phyloP scores from a whole-genome alignment of 2,797 vertebrate genomes.

The Astyanax mexicanus region DNA sequence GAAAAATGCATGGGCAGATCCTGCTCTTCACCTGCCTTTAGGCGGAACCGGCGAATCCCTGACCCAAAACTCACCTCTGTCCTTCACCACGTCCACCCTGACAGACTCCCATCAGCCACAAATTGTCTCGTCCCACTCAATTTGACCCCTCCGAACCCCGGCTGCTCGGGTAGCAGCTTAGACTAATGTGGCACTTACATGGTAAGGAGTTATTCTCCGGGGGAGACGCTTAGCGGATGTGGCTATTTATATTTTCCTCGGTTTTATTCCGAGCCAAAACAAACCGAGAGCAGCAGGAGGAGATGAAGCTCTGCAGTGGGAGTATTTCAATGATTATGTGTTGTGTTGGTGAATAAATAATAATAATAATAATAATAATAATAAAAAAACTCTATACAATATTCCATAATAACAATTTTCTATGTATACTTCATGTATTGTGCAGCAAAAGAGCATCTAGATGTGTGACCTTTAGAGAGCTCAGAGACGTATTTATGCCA shows the following conservation, averaged over 20 bases:
- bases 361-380: too few relatives aligned
- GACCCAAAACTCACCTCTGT: slow-evolving; percentile 22
- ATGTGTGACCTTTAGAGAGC: too few relatives aligned
- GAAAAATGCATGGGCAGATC: slow-evolving; percentile 16
- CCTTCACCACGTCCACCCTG: slow-evolving; percentile 5
- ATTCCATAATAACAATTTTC: too few relatives aligned
- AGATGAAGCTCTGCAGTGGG: slow-evolving; percentile 1
- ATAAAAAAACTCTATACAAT: too few relatives aligned
- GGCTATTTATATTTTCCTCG: slow-evolving; percentile 36
- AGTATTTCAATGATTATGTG: too few relatives aligned
- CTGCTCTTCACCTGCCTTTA: slow-evolving; percentile 5
- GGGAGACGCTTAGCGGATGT: slow-evolving; percentile 19
- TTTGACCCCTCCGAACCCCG: neutral
- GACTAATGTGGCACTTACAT: slow-evolving; percentile 22
- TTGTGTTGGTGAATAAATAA: too few relatives aligned
- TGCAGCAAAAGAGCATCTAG: too few relatives aligned
- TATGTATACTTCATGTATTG: too few relatives aligned
- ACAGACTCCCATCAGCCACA: neutral
- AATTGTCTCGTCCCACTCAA: neutral
- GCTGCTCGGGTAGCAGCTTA: slow-evolving; percentile 7
- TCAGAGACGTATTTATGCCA: too few relatives aligned
- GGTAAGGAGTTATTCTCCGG: slow-evolving; percentile 14
- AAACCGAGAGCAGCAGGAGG: neutral
- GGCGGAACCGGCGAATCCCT: neutral
- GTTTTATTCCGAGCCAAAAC: slow-evolving; percentile 29